Percentiles rank a stretch among this genome's conserved stretches.
Evolutionary conservation across 2,888 invertebrate genomes (phyloP).

Genomic region (Trichogramma evanescens): DNA sequence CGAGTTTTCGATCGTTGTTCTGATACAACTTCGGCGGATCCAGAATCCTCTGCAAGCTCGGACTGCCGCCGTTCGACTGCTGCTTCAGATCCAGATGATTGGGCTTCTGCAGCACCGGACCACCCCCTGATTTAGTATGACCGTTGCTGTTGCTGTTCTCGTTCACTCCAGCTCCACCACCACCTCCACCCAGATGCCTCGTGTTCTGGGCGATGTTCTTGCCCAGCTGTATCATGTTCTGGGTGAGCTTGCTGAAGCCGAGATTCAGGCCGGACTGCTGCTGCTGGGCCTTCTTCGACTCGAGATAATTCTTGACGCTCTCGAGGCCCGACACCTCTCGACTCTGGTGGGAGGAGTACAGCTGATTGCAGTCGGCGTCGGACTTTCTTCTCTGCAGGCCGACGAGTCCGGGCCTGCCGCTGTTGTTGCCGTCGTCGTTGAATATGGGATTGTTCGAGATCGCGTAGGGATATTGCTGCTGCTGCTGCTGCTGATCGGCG

Average conservation of each 20-base stretch:
- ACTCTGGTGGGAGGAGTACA: conserved; percentile 30
- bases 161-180: not conserved
- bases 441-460: conserved; percentile 43
- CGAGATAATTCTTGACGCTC: conserved; percentile 41
- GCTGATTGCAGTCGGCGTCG: conserved; percentile 31
- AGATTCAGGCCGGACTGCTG: conserved; percentile 31
- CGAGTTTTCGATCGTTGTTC: conserved; percentile 32
- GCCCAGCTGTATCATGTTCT: conserved; percentile 42
- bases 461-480: conserved; percentile 40
- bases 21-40: conserved; percentile 42
- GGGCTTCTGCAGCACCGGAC: conserved; percentile 33
- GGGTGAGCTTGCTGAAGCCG: conserved; percentile 40
- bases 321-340: conserved; percentile 39
- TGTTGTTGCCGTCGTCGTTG: conserved; percentile 37
- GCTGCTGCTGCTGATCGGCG: conserved; percentile 29
- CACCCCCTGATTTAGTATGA: not conserved
- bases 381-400: conserved; percentile 38
- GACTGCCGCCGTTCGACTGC: conserved; percentile 27
- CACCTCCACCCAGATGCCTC: conserved; percentile 16
- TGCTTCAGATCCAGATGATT: conserved; percentile 34
- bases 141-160: not conserved
- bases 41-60: conserved; percentile 35
- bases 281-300: conserved; percentile 38
- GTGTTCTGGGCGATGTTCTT: conserved; percentile 40
- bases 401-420: conserved; percentile 37